Evolutionary conservation across 2,113 vertebrate species (phyloP), one percentile per base, ranked within the genome.

Genomic region (Notechis scutatus): DNA sequence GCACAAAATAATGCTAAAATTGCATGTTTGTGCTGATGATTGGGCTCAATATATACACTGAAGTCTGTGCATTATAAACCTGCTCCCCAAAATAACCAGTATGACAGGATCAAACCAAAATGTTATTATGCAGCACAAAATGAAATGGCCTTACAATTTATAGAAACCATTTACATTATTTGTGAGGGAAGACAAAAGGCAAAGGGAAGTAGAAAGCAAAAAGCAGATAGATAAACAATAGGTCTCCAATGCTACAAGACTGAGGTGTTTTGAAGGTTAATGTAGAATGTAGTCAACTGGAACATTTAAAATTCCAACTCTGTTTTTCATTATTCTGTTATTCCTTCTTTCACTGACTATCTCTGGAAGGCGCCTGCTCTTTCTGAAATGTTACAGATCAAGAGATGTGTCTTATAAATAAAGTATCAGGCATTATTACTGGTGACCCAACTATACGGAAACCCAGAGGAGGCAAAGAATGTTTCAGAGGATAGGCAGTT

Each of bases 341-440:
- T 91, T 93, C 93, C 85, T 93, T 94, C 54, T 24, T 34, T 15
- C 92, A 50, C 8, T 91, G 85, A 1, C 34, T 59, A 57, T 88
- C 52, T 92, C 69, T 89, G 87, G 56, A 45, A 92, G 86, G 55
- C 42, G 5, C 2, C 94, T 86, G n/a, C 24, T 45, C 56, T 94
- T 94, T 92, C 90, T 88, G 91, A 95, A 95, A 92, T 93, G 8
- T 87, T 94, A 87, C 57, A 94, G 86, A 86, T 94, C 11, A 92
- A 90, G 87, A 90, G 90, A 95, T 87, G 93, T 59, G 39, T 9
- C 24, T 92, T 90, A 91, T 94, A 88, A 92, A 85, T 94, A 94
- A 87, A 56, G 29, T 92, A 26, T 90, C 69, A 85, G 42, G 15
- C 90, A 94, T 93, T 96, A 95, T 96, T 94, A 69, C 15, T 91